Conservation (phyloP, 2,113 vertebrate genomes). For the Thryonomys swinderianus region DNA sequence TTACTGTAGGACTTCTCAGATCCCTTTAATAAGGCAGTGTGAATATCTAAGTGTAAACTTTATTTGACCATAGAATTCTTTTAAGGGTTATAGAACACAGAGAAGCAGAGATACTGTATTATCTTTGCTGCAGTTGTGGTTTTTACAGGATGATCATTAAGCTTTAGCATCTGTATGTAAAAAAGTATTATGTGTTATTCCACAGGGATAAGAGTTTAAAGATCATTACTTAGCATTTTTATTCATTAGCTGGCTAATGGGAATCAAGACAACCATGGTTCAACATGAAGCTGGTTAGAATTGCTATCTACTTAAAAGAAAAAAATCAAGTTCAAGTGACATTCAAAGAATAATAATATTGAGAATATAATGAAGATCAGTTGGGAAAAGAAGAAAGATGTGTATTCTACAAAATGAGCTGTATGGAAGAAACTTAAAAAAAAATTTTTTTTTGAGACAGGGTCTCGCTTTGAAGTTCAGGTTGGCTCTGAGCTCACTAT, state of each 20-base stretch:
- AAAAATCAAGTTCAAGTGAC: slow-evolving; percentile 38
- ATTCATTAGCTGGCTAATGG: background rate
- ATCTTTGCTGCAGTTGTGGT: background rate
- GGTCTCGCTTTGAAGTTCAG: too few relatives aligned
- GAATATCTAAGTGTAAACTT: background rate
- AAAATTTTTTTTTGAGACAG: too few relatives aligned
- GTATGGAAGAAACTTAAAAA: background rate
- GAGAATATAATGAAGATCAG: background rate
- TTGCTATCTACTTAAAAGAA: background rate
- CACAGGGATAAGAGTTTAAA: background rate
- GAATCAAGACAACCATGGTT: background rate
- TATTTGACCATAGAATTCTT: slow-evolving; percentile 7
- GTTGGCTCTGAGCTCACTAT: too few relatives aligned
- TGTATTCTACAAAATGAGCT: background rate
- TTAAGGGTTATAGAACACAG: background rate
- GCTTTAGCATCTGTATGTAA: background rate
- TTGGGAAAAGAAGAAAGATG: background rate
- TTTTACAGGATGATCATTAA: background rate
- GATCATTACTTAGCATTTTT: background rate
- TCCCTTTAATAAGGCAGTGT: slow-evolving; percentile 2
- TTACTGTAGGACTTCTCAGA: background rate
- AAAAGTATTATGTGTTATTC: background rate
- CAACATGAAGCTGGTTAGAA: background rate
- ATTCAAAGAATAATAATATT: slow-evolving; percentile 3
- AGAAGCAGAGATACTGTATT: background rate